Evolutionary conservation across 2,888 invertebrate genomes (phyloP), one percentile per base, ranked within the genome.

Genomic region (Torymus tubicola): DNA sequence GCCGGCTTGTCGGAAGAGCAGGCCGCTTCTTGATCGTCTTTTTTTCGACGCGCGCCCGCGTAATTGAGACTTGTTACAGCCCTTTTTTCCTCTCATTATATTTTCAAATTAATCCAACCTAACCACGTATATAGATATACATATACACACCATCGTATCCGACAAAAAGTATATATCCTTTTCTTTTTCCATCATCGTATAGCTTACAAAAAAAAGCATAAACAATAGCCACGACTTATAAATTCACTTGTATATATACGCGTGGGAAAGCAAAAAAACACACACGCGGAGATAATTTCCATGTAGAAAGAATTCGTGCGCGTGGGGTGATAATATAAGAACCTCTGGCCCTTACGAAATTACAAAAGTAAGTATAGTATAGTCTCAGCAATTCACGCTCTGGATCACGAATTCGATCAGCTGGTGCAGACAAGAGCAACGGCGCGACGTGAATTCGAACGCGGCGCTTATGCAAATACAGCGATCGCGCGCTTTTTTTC

Each of bases 1-100:
- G 53, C 68, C 42, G 57, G 55, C 18, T 65, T 57, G 73, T 73
- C 68, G 53, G 68, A 76, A 52, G 67, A 72, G 53, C 21, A 67
- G 68, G 68, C 24, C 11, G 24, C 21, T 60, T 11, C 24, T 31
- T 18, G 52, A 53, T 24, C 53, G 14, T 57, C 64, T 64, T 71
- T 24, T 55, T 10, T 13, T 11, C 21, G 16, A 42, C 42, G 24
- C 21, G 21, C 21, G 21, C 21, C 1, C 21, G 21, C 53, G 53
- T 80, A 80, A 80, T 80, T 80, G 80, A 80, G 80, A 80, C 71
- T 61, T 67, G 76, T 71, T 63, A 55, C 72, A 58, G 61, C 16
- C 18, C 18, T 53, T 69, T 69, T 74, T 67, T 18, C 18, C 13
- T 10, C 4, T 60, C 67, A 76, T 74, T 74, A 61, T 24, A 73